phyloP scores from a whole-genome alignment of 1,140 invertebrate species.

The Stenopsyche tienmushanensis region DNA sequence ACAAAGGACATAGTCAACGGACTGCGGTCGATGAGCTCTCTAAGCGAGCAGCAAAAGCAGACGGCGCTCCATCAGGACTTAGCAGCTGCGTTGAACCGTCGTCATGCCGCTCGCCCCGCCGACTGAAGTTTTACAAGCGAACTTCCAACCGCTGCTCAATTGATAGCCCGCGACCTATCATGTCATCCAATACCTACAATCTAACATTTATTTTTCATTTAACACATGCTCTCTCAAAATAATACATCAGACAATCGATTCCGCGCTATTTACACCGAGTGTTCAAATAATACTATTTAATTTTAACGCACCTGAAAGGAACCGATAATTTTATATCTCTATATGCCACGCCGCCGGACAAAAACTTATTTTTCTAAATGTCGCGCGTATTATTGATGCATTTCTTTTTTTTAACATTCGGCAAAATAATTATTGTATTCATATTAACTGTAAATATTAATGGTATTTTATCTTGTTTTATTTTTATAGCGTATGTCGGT shows the following conservation, averaged over 20 bases:
- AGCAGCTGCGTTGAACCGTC: conserved; percentile 75
- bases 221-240: not conserved
- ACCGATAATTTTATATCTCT: too few relatives aligned
- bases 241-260: too few relatives aligned
- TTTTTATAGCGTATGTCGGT: not conserved
- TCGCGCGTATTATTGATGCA: too few relatives aligned
- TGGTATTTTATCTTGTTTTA: not conserved
- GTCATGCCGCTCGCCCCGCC: conserved; percentile 63
- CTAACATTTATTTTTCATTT: not conserved
- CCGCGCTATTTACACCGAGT: too few relatives aligned
- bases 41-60: conserved; percentile 81
- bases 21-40: conserved; percentile 83
- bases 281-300: too few relatives aligned
- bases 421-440: not conserved
- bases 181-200: not conserved
- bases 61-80: conserved; percentile 85
- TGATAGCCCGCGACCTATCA: not conserved
- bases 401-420: not conserved
- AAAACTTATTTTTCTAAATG: too few relatives aligned
- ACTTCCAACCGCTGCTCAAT: not conserved
- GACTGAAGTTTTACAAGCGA: conserved; percentile 50
- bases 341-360: too few relatives aligned
- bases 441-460: conserved; percentile 3
- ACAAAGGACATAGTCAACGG: conserved; percentile 98
- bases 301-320: too few relatives aligned